Evolutionary conservation across 1,140 invertebrate genomes (phyloP).

Genomic region (Latrodectus geometricus): DNA sequence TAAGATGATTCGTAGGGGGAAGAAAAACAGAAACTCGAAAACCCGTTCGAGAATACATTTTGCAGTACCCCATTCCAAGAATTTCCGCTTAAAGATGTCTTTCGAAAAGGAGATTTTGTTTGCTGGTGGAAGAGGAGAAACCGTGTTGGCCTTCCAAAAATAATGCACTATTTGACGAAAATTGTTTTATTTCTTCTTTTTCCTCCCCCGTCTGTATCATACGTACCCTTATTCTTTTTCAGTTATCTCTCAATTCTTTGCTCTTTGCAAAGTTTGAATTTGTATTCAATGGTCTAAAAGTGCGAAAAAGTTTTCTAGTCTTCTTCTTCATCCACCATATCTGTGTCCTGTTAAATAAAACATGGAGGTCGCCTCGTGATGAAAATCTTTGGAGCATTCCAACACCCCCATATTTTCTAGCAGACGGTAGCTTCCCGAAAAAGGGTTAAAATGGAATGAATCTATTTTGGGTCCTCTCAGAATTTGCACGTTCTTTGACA

Average conservation of each 20-base stretch:
- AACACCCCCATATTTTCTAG: no score
- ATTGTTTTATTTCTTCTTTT: conserved; percentile 30
- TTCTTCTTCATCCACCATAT: neutral
- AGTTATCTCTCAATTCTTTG: no score
- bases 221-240: no score
- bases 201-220: neutral
- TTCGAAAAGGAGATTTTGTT: neutral
- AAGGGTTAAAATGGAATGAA: no score
- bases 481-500: no score
- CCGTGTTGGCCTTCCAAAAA: conserved; percentile 33
- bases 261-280: conserved; percentile 30
- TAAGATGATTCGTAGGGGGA: no score
- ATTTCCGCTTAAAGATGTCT: conserved; percentile 24
- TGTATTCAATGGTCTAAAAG: conserved; percentile 26
- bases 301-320: conserved; percentile 1
- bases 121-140: neutral
- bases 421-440: no score
- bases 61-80: conserved; percentile 29
- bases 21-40: conserved; percentile 31
- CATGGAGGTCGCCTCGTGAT: neutral
- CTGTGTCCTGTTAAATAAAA: conserved; percentile 28
- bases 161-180: conserved; percentile 40
- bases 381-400: no score
- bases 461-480: no score
- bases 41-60: conserved; percentile 48